Percentiles rank a stretch among this genome's conserved stretches.
These are phyloP conservation scores for Agraylea sexmaculata DNA, from an alignment of 1,140 invertebrate genomes.

Conservation along the genomic window DNA sequence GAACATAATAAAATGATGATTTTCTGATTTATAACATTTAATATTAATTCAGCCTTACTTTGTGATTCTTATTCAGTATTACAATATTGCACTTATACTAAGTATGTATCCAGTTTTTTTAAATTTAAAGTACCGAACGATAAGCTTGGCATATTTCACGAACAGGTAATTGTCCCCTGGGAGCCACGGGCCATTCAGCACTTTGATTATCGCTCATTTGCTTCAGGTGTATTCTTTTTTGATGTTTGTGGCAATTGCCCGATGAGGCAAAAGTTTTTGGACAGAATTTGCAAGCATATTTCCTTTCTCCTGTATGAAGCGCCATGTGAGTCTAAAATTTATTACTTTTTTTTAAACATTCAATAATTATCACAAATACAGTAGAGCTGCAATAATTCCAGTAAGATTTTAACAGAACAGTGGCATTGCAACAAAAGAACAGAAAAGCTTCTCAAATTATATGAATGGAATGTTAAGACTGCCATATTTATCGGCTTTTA, in stretches of 20 bases:
- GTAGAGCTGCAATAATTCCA: background rate
- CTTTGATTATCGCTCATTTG: no score
- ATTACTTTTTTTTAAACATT: background rate
- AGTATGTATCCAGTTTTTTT: no score
- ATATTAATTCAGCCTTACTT: no score
- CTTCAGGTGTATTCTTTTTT: conserved; percentile 18
- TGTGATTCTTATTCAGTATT: no score
- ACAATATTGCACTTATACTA: no score
- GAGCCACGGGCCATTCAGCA: no score
- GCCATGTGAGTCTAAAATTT: conserved; percentile 13
- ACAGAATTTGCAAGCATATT: conserved; percentile 14
- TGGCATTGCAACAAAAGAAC: background rate
- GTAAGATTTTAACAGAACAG: background rate
- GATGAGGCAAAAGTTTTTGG: conserved; percentile 14
- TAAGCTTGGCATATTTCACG: no score
- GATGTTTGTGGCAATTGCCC: conserved; percentile 16
- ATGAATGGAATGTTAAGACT: background rate
- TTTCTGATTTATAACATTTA: no score
- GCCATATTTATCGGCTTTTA: background rate
- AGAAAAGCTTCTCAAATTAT: background rate
- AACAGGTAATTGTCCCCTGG: no score
- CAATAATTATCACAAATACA: conserved; percentile 1
- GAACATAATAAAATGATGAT: no score
- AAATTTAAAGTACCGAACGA: no score
- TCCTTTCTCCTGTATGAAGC: conserved; percentile 13